Base-by-base conservation (phyloP, 1,140 invertebrate genomes). In the Schlechtendalia chinensis region DNA sequence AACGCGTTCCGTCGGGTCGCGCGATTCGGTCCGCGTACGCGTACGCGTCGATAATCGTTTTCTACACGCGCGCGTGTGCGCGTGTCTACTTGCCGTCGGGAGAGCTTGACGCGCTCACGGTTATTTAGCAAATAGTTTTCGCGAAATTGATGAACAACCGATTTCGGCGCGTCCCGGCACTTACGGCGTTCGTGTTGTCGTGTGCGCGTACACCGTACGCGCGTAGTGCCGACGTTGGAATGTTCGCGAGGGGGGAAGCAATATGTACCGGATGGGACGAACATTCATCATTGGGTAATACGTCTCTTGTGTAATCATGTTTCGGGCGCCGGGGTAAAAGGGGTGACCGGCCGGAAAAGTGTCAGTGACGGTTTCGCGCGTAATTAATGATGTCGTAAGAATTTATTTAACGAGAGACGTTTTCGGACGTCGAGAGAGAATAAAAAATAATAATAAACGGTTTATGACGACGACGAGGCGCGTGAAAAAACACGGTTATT, bases 211-310 rank as follows among this genome's bases (percentile, higher is more conserved):
- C 24, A 69, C 22, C 8, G n/a, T 24, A 65, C 19, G 10, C 10
- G 17, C 17, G 10, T 58, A 58, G n/a, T 12, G 50, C 27, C 16
- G 45, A 69, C 50, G 50, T 47, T 27, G 39, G 67, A 69, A 69
- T 69, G 45, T 39, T 16, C 22, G 8, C 69, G 24, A 54, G 27
- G 27, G 69, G 27, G 69, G 16, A 3, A 27, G 14, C 24, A 59
- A 39, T 39, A 39, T 39, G 8, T 47, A 24, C 39, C 39, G 12
- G 39, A 24, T 17, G 22, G 16, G 17, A 19, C n/a, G 67, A 39
- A 72, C 69, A 72, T 72, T 72, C 69, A 72, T 72, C 69, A 72
- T 72, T 72, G 69, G 69, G 69, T 54, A n/a, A n/a, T n/a, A n/a
- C 69, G 47, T 71, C 47, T 54, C 69, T n/a, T n/a, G n/a, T n/a